Conservation (phyloP, 2,888 invertebrate genomes). For the Chrysodeixis includens region DNA sequence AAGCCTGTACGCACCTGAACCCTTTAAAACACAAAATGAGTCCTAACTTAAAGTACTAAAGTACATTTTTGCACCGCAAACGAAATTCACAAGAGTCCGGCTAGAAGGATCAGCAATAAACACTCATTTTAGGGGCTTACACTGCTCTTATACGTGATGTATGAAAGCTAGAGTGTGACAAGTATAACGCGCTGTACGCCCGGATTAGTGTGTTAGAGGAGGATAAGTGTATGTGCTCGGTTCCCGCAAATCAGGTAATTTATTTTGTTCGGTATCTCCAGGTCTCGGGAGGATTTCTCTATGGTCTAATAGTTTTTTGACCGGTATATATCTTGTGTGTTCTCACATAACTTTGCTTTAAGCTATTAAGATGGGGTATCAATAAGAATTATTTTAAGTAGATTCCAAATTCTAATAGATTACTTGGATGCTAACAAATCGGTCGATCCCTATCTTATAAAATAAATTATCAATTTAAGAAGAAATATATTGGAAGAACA, state of each 20-base stretch:
- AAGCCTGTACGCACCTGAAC: constrained; percentile 80
- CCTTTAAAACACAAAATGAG: constrained; percentile 57
- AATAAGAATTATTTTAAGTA: constrained; percentile 15
- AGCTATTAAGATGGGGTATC: constrained; percentile 24
- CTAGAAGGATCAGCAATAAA: constrained; percentile 83
- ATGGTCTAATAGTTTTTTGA: constrained; percentile 69
- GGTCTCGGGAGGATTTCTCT: constrained; percentile 60
- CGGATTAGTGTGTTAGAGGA: constrained; percentile 69
- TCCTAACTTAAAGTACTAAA: constrained; percentile 67
- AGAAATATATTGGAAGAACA: neutral
- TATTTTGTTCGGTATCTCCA: constrained; percentile 61
- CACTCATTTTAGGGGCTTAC: constrained; percentile 85
- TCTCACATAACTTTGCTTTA: constrained; percentile 47
- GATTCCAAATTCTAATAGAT: constrained; percentile 5
- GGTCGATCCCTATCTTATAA: neutral
- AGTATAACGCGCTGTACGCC: constrained; percentile 66
- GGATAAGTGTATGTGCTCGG: constrained; percentile 63
- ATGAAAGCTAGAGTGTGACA: constrained; percentile 78
- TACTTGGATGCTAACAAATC: neutral
- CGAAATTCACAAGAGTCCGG: constrained; percentile 68
- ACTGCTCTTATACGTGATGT: constrained; percentile 80
- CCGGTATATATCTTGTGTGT: constrained; percentile 61
- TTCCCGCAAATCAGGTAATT: constrained; percentile 64
- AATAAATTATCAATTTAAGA: too few species aligned
- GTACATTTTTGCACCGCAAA: constrained; percentile 63